phyloP scores from a whole-genome alignment of 2,888 invertebrate genomes.

The Brachyopa scutellaris region DNA sequence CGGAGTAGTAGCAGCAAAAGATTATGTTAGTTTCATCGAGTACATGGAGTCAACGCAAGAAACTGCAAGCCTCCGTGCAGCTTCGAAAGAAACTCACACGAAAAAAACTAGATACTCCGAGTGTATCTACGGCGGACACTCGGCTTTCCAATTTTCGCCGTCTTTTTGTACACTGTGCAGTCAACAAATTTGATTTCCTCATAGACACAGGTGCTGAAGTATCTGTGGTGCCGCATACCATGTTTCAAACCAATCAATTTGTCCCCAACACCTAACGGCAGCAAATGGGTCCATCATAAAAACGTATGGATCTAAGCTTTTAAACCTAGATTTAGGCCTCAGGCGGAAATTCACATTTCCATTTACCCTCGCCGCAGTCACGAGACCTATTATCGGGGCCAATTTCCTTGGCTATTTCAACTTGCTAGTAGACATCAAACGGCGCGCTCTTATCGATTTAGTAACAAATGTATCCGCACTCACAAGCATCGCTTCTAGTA shows the following conservation, averaged over 20 bases:
- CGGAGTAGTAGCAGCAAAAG: background rate
- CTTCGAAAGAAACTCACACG: background rate
- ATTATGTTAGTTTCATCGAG: background rate
- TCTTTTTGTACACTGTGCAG: background rate
- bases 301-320: background rate
- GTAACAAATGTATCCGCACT: background rate
- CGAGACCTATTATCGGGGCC: too few species aligned
- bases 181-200: background rate
- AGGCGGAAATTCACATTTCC: background rate
- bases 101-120: slow-evolving; percentile 3
- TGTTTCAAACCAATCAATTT: background rate
- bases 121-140: background rate
- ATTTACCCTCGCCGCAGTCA: too few species aligned
- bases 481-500: background rate
- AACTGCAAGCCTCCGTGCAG: too few species aligned
- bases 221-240: background rate
- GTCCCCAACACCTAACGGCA: too few species aligned
- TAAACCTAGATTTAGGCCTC: background rate
- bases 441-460: background rate
- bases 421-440: background rate
- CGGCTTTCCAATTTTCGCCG: slow-evolving; percentile 3
- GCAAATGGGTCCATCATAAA: background rate
- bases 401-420: too few species aligned
- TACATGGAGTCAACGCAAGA: background rate
- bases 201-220: slow-evolving; percentile 4